Base-by-base conservation (phyloP, 2,888 invertebrate species). In the Athalia cordata region DNA sequence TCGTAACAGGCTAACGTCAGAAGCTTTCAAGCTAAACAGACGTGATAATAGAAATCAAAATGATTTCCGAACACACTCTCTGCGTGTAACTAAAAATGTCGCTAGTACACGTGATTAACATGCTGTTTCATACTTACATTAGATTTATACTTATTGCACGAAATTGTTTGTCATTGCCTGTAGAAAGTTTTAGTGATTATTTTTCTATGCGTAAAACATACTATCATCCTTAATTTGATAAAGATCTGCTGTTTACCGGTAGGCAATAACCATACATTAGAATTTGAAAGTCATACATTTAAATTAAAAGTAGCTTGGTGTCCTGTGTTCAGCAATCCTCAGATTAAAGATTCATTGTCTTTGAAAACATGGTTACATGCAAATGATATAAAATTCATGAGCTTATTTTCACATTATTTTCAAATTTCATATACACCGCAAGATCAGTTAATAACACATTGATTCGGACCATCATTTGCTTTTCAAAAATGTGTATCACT, bases 161-260 rank as follows among this genome's bases (percentile, higher is more conserved):
- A 50, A 62, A 52, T 75, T 15, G 74, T 75, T 62, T 75, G 62
- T 75, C 62, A 64, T 49, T 64, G 43, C 70, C 29, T 79, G 47
- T 72, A 59, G 50, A 77, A 80, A 81, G 81, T 83, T 81, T 81
- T 81, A 78, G 66, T 65, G 11, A 47, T 43, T 43, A 47, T 79
- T 72, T 67, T 49, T 74, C 57, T 50, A 77, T 80, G 83, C 82
- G 82, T 80, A 78, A 78, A 82, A 81, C 79, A 78, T 81, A 80
- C 9, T 70, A 72, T 67, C 77, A 79, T 74, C 70, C n/a, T 62
- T 57, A 61, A 9, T 78, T 70, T 62, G 57, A 57, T 65, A 77
- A 15, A 49, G 52, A 78, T 77, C 79, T 74, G 65, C 79, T 77
- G 11, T 78, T 64, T 79, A 68, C 55, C 55, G 4, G 43, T 70